Percentiles rank a stretch among this genome's conserved stretches.
Evolutionary conservation across 2,797 vertebrate genomes (phyloP).

Genomic region (Vireo griseus): DNA sequence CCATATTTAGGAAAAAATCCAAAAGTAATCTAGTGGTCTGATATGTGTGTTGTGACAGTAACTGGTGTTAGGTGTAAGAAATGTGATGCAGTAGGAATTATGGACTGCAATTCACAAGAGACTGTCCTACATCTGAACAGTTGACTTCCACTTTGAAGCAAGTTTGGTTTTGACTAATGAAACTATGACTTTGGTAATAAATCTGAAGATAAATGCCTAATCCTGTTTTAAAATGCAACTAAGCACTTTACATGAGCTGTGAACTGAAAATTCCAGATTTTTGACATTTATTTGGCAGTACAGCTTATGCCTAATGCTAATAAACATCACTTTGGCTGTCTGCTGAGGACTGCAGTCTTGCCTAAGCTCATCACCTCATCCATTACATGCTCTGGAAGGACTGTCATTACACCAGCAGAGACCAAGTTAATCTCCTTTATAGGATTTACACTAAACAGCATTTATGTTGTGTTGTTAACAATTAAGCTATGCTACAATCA

Average conservation of each 20-base stretch:
- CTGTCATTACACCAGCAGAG: not conserved
- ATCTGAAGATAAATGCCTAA: not conserved
- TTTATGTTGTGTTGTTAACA: not conserved
- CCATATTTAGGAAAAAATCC: not conserved
- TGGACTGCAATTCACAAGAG: not conserved
- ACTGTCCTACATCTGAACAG: not conserved
- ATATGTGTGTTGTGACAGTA: accelerated
- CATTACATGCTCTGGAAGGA: not conserved
- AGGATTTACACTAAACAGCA: not conserved
- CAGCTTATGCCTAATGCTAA: not conserved
- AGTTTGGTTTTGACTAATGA: not conserved
- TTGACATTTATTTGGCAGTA: not conserved
- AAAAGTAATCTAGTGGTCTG: not conserved
- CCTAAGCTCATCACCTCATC: not conserved
- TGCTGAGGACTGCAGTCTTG: not conserved
- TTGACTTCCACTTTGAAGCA: not conserved
- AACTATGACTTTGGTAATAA: not conserved
- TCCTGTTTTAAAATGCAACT: not conserved
- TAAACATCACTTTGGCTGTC: not conserved
- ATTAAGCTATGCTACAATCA: not conserved
- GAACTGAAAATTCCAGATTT: not conserved
- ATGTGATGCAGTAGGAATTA: not conserved
- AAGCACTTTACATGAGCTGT: not conserved
- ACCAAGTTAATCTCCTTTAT: not conserved
- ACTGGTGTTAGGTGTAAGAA: not conserved